Conservation (phyloP, 92 coral and sea anemone genomes). For the Pocillopora grandis region DNA sequence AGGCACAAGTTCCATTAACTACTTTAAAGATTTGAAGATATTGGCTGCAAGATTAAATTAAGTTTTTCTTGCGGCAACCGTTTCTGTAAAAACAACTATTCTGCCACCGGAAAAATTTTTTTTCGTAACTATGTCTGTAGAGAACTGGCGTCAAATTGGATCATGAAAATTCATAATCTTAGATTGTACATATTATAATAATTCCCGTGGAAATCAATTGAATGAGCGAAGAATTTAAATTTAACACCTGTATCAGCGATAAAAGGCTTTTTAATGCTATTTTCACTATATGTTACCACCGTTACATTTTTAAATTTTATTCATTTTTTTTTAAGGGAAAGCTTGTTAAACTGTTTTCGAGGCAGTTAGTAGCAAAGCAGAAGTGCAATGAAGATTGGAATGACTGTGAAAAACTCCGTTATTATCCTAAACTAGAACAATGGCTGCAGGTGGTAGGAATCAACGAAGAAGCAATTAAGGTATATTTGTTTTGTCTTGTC, state of each 20-base stretch:
- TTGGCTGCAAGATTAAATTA: slow-evolving; percentile 6
- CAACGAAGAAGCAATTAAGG: slow-evolving; percentile 77
- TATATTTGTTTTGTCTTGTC: slow-evolving; percentile 9
- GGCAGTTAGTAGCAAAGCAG: slow-evolving; percentile 89
- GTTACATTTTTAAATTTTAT: background rate
- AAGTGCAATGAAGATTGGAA: slow-evolving; percentile 59
- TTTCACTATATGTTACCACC: background rate
- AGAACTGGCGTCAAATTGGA: too few species aligned
- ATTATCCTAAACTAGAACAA: slow-evolving; percentile 83
- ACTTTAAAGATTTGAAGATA: background rate
- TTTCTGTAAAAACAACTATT: background rate
- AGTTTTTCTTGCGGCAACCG: slow-evolving; percentile 4
- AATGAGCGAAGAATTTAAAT: too few species aligned
- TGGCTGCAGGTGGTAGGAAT: slow-evolving; percentile 95
- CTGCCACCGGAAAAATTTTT: background rate
- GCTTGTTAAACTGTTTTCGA: slow-evolving; percentile 91
- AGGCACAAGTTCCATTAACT: background rate
- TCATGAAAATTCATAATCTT: too few species aligned
- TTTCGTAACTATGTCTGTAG: background rate
- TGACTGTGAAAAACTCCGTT: slow-evolving; percentile 55
- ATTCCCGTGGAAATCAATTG: too few species aligned
- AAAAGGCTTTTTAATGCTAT: background rate
- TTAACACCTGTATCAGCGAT: too few species aligned
- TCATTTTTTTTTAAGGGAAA: slow-evolving; percentile 70
- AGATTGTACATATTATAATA: too few species aligned